Base-by-base conservation (phyloP, 23 tunicate genomes). In the Botrylloides violaceus region DNA sequence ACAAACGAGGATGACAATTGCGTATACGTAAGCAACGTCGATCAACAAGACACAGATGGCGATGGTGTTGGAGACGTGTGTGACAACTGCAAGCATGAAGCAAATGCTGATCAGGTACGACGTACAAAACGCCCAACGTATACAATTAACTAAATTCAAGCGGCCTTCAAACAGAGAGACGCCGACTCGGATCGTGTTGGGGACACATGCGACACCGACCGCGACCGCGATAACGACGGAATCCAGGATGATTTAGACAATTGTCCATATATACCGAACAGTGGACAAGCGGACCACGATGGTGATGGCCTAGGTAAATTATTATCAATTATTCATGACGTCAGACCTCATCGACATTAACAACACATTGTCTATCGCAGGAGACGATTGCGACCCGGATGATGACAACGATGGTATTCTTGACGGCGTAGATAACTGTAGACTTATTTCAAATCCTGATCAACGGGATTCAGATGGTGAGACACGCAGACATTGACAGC, bases 51-150 rank as follows among this genome's bases (percentile, higher is more conserved):
- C 62, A 81, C 77, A 2, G 96, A 88, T 77, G 47, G 29, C 0
- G 96, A 88, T 34, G 88, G 84, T 23, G 96, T 88, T 18, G 96
- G 96, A 3, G 96, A 88, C 77, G 83, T 66, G 37, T 88, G 96
- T 50, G 96, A 88, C 84, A 88, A 88, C 66, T 88, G 96, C 32
- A 87, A 87, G 15, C 53, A 66, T 20, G 73, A 29, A 23, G 68
- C 71, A 38, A 88, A 88, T 76, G 76, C 84, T 1, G 34, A 64
- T 34, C 96, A 88, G 80, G 92, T 78, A 63, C 20, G 70, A 15
- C 66, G 25, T 23, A 28, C 30, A 23, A n/a, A 23, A 9, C 9
- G 15, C 15, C 53, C 9, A 9, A 15, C 53, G 12, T 9, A 15
- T 7, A 15, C 9, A 43, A 7, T 43, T 43, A 15, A 7, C 53